Percentiles rank a stretch among this genome's conserved stretches.
Evolutionary conservation across 2,888 invertebrate genomes (phyloP).

Genomic region (Oxystoma pomonae): DNA sequence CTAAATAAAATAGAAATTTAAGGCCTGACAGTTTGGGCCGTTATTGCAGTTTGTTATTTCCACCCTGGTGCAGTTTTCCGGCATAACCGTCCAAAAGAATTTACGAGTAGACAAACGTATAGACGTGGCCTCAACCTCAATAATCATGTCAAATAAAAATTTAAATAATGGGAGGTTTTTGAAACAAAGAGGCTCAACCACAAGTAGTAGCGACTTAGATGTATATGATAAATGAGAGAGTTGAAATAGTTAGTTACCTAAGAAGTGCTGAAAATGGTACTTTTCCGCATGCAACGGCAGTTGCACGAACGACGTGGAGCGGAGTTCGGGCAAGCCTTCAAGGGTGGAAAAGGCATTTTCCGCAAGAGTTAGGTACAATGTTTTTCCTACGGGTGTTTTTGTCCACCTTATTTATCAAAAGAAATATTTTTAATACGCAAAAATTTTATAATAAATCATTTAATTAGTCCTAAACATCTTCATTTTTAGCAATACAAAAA

Average conservation of each 20-base stretch:
- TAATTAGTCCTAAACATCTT: too few relatives aligned
- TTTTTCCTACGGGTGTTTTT: too few relatives aligned
- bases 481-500: too few relatives aligned
- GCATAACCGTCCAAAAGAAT: not conserved
- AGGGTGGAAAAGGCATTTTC: not conserved
- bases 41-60: not conserved
- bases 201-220: too few relatives aligned
- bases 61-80: not conserved
- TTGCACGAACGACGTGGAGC: not conserved
- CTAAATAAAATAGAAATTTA: not conserved
- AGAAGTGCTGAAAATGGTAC: not conserved
- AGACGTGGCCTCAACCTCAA: not conserved
- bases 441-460: too few relatives aligned
- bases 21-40: not conserved
- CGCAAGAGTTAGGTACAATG: too few relatives aligned
- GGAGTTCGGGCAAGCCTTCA: not conserved
- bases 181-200: too few relatives aligned
- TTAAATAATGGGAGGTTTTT: not conserved
- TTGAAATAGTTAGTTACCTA: not conserved
- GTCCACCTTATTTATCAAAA: too few relatives aligned
- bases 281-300: not conserved
- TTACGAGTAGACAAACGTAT: not conserved
- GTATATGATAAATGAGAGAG: too few relatives aligned
- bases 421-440: too few relatives aligned
- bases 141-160: not conserved